Conservation (phyloP, 2,797 vertebrate species). For the Furcifer pardalis region DNA sequence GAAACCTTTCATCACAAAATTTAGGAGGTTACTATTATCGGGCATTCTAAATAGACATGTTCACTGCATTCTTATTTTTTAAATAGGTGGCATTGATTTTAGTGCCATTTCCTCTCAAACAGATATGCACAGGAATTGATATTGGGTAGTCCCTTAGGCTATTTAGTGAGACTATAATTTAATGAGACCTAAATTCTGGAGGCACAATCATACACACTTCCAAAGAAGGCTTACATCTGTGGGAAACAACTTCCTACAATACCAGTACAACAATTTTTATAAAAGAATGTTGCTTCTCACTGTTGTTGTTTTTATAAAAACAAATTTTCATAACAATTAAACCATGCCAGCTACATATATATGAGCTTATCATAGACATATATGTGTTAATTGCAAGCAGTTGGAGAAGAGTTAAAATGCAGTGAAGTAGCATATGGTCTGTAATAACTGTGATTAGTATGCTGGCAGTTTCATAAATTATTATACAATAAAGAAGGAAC, state of each 20-base stretch:
- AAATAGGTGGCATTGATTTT: neutral
- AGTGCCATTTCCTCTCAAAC: neutral
- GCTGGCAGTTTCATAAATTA: slow-evolving; percentile 39
- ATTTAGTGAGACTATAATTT: neutral
- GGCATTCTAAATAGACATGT: neutral
- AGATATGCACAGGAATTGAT: neutral
- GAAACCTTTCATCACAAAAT: neutral
- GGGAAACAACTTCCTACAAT: slow-evolving; percentile 34
- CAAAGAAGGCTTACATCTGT: neutral
- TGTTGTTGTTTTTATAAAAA: slow-evolving; percentile 11
- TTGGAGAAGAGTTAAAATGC: slow-evolving; percentile 39
- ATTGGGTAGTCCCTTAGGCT: neutral
- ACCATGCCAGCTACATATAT: slow-evolving; percentile 22
- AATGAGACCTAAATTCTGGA: neutral
- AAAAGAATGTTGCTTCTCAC: neutral
- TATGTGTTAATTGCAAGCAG: slow-evolving; percentile 27
- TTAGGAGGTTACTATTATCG: neutral
- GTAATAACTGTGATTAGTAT: slow-evolving; percentile 48
- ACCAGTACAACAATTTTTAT: neutral
- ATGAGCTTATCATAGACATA: slow-evolving; percentile 17
- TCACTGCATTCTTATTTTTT: neutral
- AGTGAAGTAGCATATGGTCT: slow-evolving; percentile 49
- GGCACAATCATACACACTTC: neutral
- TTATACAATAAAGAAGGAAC: slow-evolving; percentile 36
- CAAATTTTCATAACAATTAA: slow-evolving; percentile 39